Evolutionary conservation across 2,797 vertebrate species (phyloP).

Genomic region (Pempheris klunzingeri): DNA sequence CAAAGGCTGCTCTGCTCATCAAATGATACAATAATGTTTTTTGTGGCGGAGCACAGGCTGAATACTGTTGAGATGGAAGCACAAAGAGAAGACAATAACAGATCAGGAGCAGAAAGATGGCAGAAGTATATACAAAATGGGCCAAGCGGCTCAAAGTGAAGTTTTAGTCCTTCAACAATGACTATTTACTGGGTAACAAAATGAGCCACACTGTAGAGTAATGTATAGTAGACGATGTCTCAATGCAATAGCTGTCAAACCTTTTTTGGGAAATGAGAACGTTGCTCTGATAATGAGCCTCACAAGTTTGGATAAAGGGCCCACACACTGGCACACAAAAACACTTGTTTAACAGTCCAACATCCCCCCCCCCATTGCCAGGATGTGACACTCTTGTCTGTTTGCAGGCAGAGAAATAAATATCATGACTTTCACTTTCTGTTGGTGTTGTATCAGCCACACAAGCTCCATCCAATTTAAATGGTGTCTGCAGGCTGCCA

Average conservation of each 20-base stretch:
- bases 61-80: slow-evolving; percentile 31
- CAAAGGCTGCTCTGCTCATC: slow-evolving; percentile 44
- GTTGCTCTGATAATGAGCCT: slow-evolving; percentile 48
- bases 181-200: slow-evolving; percentile 28
- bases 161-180: slow-evolving; percentile 20
- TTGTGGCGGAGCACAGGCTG: slow-evolving; percentile 7
- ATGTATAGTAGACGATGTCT: slow-evolving; percentile 8
- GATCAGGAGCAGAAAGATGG: slow-evolving; percentile 21
- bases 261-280: slow-evolving; percentile 14
- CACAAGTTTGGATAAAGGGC: slow-evolving; percentile 22
- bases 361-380: slow-evolving; percentile 27
- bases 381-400: slow-evolving; percentile 37
- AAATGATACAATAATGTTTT: slow-evolving; percentile 40
- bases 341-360: slow-evolving; percentile 26
- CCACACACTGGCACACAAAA: slow-evolving; percentile 17
- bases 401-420: slow-evolving; percentile 49
- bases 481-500: slow-evolving; percentile 42
- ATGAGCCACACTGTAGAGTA: slow-evolving; percentile 1
- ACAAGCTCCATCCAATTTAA: slow-evolving; percentile 49
- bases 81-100: slow-evolving; percentile 34
- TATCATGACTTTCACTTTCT: slow-evolving; percentile 30
- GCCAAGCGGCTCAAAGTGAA: slow-evolving; percentile 40
- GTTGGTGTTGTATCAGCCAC: slow-evolving; percentile 30
- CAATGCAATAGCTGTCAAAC: slow-evolving; percentile 22
- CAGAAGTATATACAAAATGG: slow-evolving; percentile 34